Evolutionary conservation across 2,797 vertebrate genomes (phyloP).

Genomic region (Malacoraja senta): DNA sequence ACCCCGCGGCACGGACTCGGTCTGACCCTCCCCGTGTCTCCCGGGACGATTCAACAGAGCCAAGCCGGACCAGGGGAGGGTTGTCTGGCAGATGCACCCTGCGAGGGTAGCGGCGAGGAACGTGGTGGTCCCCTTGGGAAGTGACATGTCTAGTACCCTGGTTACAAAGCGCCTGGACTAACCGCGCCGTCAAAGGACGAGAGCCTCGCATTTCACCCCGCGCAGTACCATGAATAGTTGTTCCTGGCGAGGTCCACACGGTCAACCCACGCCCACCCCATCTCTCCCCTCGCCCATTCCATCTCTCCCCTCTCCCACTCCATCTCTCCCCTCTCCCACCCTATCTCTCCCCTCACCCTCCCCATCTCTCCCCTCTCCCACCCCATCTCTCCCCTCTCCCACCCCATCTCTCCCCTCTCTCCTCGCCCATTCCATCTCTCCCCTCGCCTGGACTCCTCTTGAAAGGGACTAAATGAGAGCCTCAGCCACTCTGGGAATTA

Average conservation of each 20-base stretch:
- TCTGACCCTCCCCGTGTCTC: no score
- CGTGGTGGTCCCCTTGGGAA: background rate
- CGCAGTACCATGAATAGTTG: background rate
- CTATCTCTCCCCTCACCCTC: background rate
- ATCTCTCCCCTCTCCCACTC: no score
- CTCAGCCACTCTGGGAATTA: background rate
- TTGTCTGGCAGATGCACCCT: background rate
- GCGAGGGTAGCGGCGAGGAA: background rate
- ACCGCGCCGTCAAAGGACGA: no score
- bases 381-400: background rate
- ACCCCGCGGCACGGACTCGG: no score
- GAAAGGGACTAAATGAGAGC: no score
- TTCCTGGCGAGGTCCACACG: background rate
- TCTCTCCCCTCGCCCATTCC: no score
- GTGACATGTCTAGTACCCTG: background rate
- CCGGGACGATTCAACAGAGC: background rate
- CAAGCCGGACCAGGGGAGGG: background rate
- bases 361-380: no score
- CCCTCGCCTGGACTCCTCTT: background rate
- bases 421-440: no score
- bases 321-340: no score
- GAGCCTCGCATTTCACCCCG: no score
- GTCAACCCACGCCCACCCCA: background rate
- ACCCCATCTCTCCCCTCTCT: background rate
- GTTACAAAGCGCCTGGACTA: no score